Evolutionary conservation across 2,113 vertebrate genomes (phyloP).

Genomic region (Nannobrachium achirus): DNA sequence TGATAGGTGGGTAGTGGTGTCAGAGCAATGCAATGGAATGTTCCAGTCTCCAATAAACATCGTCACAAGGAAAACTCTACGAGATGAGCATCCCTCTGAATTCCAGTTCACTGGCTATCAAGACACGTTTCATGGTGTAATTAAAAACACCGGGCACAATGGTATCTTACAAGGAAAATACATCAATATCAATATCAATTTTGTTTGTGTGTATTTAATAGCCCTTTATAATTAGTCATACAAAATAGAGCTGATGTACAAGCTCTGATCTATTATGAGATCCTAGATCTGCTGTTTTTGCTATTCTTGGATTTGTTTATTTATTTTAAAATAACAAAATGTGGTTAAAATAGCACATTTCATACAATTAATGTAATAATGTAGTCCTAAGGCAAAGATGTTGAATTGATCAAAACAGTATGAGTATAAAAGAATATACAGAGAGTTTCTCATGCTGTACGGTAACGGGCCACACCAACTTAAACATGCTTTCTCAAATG

Average conservation of each 20-base stretch:
- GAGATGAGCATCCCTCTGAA: conserved; percentile 25
- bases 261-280: no score
- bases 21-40: conserved; percentile 29
- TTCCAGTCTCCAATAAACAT: conserved; percentile 78
- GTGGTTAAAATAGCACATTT: background rate
- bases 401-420: background rate
- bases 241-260: no score
- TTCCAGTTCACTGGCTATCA: conserved; percentile 59
- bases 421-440: background rate
- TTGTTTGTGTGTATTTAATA: background rate
- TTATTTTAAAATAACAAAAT: background rate
- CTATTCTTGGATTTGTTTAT: background rate
- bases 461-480: no score
- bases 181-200: background rate
- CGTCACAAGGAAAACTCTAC: conserved; percentile 44
- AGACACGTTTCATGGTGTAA: conserved; percentile 30
- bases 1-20: conserved; percentile 47
- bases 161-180: conserved; percentile 40
- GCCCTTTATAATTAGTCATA: no score
- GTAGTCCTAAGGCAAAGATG: background rate
- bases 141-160: conserved; percentile 69
- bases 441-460: background rate
- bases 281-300: no score
- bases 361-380: background rate
- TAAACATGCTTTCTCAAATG: no score